Evolutionary conservation across 2,113 vertebrate species (phyloP).

Genomic region (Otus sunia): DNA sequence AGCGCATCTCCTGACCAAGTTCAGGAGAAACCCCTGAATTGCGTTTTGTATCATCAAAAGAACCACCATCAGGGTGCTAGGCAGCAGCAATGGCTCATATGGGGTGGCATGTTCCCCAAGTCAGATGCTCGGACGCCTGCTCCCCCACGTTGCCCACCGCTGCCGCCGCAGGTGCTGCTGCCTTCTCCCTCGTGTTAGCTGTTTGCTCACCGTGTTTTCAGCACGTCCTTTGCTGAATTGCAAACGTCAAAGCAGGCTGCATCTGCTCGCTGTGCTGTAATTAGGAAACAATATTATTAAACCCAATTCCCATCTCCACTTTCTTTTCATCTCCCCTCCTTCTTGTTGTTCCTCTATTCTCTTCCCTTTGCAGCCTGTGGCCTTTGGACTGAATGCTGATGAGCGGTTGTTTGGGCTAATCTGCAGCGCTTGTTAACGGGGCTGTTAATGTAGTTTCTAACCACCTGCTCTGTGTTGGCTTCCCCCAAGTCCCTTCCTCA

Average conservation of each 20-base stretch:
- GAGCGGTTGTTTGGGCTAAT: conserved; percentile 30
- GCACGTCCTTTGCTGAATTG: neutral
- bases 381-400: conserved; percentile 41
- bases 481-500: neutral
- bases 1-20: neutral
- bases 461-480: conserved; percentile 20
- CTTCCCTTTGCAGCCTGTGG: neutral
- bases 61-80: neutral
- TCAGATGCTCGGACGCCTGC: fast-evolving
- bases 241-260: neutral
- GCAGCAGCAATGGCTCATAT: neutral
- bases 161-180: neutral
- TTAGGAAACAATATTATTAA: conserved; percentile 57
- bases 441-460: neutral
- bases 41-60: neutral
- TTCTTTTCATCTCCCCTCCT: conserved; percentile 36
- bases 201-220: neutral
- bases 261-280: conserved; percentile 36
- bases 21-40: neutral
- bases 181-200: fast-evolving
- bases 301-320: conserved; percentile 12
- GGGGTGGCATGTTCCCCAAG: neutral
- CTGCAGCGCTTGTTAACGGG: neutral
- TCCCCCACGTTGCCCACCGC: fast-evolving
- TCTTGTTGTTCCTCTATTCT: neutral